Percentiles rank a stretch among this genome's conserved stretches.
Evolutionary conservation across 2,888 invertebrate genomes (phyloP).

Genomic region (Plagiodera versicolora): DNA sequence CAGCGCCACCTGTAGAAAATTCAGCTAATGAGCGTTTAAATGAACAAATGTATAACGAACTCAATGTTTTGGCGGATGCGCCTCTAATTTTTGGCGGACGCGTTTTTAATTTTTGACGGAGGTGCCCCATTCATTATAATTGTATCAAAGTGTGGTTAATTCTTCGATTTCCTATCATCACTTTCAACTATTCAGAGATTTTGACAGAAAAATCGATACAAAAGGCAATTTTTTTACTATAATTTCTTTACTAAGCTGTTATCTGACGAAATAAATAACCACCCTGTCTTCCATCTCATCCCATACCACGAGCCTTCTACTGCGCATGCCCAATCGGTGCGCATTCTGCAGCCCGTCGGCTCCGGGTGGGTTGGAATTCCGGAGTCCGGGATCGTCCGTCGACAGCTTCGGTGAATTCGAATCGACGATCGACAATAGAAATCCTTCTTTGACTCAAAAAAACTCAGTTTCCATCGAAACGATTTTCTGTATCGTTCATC

Average conservation of each 20-base stretch:
- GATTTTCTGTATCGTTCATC: neutral
- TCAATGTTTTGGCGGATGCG: neutral
- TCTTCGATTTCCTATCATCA: too few species aligned
- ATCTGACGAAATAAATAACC: too few species aligned
- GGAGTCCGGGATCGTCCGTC: conserved; percentile 23
- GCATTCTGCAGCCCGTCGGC: conserved; percentile 44
- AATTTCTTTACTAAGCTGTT: too few species aligned
- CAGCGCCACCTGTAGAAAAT: too few species aligned
- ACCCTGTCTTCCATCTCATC: neutral
- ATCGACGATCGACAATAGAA: neutral
- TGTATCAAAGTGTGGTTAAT: too few species aligned
- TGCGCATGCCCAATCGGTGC: conserved; percentile 41
- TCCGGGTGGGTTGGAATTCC: conserved; percentile 41
- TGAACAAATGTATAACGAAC: neutral
- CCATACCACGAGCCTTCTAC: neutral
- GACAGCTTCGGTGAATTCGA: conserved; percentile 23
- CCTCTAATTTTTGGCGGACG: too few species aligned
- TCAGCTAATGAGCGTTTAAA: too few species aligned
- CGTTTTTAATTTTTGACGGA: too few species aligned
- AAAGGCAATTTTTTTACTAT: too few species aligned
- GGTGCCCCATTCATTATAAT: too few species aligned
- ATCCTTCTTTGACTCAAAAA: neutral
- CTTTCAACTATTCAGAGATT: too few species aligned
- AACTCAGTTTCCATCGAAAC: neutral
- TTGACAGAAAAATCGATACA: too few species aligned